Evolutionary conservation across 1,140 invertebrate species (phyloP), one percentile per base, ranked within the genome.

Genomic region (Phymastichus coffea): DNA sequence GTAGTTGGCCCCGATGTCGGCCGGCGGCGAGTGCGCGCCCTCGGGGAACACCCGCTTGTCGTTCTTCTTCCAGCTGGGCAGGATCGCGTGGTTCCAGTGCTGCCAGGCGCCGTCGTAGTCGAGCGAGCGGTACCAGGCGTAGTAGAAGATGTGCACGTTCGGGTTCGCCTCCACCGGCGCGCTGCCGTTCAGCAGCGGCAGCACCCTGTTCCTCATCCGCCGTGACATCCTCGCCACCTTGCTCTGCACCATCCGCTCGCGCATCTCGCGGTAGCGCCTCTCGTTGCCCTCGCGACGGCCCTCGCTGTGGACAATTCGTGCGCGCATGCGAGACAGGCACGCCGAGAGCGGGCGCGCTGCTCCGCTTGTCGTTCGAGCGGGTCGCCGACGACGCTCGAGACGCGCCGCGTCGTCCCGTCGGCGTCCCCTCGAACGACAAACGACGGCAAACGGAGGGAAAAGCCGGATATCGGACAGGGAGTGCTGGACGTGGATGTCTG

Each of bases 91-190:
- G 66, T 82, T 80, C 81, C 81, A 83, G 44, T 80, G 80, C 56
- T 71, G 73, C 75, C 78, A 82, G 9, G 54, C 49, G 3, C 76
- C 75, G 56, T 83, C 80, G 54, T 71, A 72, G 37, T 65, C 59
- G n/a, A 69, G 30, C 35, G 78, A 81, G 12, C 75, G 74, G 66
- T 81, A 82, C 81, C 80, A 82, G 7, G 78, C 67, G 60, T 82
- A 82, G 63, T 83, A 83, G 68, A 83, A 83, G 37, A 79, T 76
- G 61, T 82, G 81, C 20, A 80, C 68, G 55, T 80, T 78, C 55
- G 79, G 78, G 66, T 81, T 80, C 4, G 77, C 71, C 19, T 73
- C 60, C 6, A 72, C 19, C 1, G 66, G 51, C 4, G 61, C 47
- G 0, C 69, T 72, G 17, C 57, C 67, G 28, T 70, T 74, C 10